Conservation (phyloP, 1,140 invertebrate genomes). For the Eriosoma lanigerum region DNA sequence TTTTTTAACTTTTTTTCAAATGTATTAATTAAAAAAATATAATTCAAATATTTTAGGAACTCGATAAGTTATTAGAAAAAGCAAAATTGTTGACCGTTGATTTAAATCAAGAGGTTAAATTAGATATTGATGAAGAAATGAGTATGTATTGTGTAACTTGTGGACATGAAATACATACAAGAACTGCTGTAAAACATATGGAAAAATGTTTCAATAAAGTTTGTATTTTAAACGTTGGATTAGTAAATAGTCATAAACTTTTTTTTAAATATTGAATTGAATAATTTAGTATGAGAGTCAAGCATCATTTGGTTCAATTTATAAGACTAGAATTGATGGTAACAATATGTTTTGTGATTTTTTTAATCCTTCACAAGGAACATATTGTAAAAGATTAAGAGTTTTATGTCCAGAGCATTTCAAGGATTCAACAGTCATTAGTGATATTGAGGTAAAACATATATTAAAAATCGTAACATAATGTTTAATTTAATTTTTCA, state of each 20-base stretch:
- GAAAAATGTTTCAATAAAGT: conserved; percentile 93
- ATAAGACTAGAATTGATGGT: conserved; percentile 90
- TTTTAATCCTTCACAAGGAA: conserved; percentile 84
- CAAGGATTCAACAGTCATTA: conserved; percentile 86
- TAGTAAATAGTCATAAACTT: neutral
- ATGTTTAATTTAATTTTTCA: neutral
- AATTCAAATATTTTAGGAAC: conserved; percentile 60
- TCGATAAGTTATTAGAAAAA: conserved; percentile 80
- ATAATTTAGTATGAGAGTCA: conserved; percentile 85
- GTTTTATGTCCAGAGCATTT: conserved; percentile 97
- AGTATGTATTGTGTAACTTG: conserved; percentile 96
- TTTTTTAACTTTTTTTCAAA: too few relatives aligned
- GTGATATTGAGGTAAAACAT: conserved; percentile 66
- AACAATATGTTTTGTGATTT: conserved; percentile 98
- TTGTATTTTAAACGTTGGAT: conserved; percentile 45
- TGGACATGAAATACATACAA: conserved; percentile 87
- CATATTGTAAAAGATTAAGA: conserved; percentile 93
- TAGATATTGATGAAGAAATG: conserved; percentile 70
- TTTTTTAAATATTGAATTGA: conserved; percentile 43
- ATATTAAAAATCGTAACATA: neutral
- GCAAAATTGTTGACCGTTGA: conserved; percentile 66
- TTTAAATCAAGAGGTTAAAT: conserved; percentile 69
- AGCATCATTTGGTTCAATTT: conserved; percentile 92
- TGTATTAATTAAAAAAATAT: neutral
- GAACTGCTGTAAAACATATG: conserved; percentile 89